Base-by-base conservation (phyloP, 2,113 vertebrate genomes). In the Micronisus gabar region DNA sequence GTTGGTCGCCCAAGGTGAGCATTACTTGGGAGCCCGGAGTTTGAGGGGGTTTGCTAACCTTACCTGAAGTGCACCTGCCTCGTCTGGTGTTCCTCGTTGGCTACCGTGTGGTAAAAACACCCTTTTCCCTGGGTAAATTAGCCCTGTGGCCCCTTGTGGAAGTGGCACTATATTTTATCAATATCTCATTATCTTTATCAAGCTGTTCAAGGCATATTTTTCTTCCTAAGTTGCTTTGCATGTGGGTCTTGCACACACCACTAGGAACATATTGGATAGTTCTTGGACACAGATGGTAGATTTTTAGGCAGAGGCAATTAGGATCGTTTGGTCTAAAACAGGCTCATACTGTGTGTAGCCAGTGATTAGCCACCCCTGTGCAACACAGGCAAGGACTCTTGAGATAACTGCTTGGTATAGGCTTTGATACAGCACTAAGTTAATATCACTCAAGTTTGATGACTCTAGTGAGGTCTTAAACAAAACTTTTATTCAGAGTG, bases 21-120 rank as follows among this genome's bases (percentile, higher is more conserved):
- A 0, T 8, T 48, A 3, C 11, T 32, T 26, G 43, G n/a, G 34
- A 36, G 38, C 10, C 15, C 0, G 0, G 17, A 2, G 0, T 27
- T n/a, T 40, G 50, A 67, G 45, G 32, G 34, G 21, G 19, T 18
- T 80, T 72, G 61, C 10, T 21, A 8, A 45, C 0, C 2, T 30
- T 30, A 17, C 38, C 62, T 48, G 38, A 48, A 23, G 36, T 0
- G 7, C 11, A 8, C n/a, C 71, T 53, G 43, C 8, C 43, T 34
- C 1, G 0, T 3, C 26, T 47, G 43, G 9, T 36, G 29, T 52
- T 56, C 25, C 65, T 66, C 2, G 4, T 19, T 1, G 22, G 34
- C 70, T 82, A 68, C 43, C 2, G 1, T 18, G 53, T 59, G 66
- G 66, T 86, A 74, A 55, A 68, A 72, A 5, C 29, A 13, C 34